Percentiles rank a stretch among this genome's conserved stretches.
Conservation (phyloP, 2,113 vertebrate species). For the Chionis minor region DNA sequence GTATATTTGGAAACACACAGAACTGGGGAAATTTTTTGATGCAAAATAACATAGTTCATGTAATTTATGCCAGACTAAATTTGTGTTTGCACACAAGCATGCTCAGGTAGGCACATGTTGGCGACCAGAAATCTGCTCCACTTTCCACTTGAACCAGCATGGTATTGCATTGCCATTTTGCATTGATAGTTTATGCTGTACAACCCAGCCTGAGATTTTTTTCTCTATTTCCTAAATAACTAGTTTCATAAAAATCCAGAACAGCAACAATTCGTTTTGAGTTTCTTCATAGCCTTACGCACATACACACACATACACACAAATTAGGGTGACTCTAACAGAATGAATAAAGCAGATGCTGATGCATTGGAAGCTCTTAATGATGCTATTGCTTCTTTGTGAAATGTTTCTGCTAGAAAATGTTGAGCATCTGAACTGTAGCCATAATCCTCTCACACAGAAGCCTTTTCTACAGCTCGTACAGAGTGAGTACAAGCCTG, state of each 20-base stretch:
- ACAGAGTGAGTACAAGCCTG: conserved; percentile 1
- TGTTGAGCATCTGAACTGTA: background rate
- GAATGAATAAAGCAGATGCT: background rate
- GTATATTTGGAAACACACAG: background rate
- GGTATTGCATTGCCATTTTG: background rate
- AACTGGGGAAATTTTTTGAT: background rate
- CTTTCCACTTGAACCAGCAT: background rate
- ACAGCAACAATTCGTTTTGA: background rate
- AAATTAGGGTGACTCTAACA: background rate
- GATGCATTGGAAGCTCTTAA: background rate
- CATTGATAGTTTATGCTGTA: background rate
- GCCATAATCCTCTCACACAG: conserved; percentile 20
- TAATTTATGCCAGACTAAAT: background rate
- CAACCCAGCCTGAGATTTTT: background rate
- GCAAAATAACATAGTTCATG: background rate
- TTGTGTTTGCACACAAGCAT: background rate
- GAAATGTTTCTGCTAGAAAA: background rate
- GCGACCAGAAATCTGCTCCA: background rate
- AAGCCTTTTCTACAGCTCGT: background rate
- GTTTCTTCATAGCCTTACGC: background rate
- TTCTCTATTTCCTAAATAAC: background rate
- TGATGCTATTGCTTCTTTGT: background rate
- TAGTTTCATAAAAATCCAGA: background rate
- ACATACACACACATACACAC: background rate
- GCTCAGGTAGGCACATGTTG: background rate